These are phyloP conservation scores for Ditylenchus weischeri DNA, from an alignment of 2,888 invertebrate genomes.

Conservation along the genomic window DNA sequence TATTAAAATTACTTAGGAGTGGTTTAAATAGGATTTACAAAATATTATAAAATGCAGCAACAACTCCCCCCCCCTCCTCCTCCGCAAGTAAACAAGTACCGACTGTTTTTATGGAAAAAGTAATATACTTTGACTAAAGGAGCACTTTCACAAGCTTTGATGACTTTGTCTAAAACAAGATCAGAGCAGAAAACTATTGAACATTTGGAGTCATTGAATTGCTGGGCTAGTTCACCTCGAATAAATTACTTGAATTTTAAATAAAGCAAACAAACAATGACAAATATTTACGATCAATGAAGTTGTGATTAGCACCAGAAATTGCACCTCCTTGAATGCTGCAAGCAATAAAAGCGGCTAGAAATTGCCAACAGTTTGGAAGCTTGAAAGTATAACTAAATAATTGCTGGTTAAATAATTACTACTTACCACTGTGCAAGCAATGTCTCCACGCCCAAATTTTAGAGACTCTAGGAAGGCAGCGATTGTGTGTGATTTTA, in stretches of 20 bases:
- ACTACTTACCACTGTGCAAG: slow-evolving; percentile 2
- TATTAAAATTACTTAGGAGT: too few species aligned
- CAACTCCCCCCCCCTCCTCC: too few species aligned
- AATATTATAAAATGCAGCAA: too few species aligned
- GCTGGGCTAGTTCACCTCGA: slow-evolving; percentile 48
- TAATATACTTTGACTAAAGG: slow-evolving; percentile 17
- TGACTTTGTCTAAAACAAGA: slow-evolving; percentile 41
- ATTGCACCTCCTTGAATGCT: slow-evolving; percentile 24
- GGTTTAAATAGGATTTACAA: too few species aligned
- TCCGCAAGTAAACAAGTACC: too few species aligned
- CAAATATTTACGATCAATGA: slow-evolving; percentile 24
- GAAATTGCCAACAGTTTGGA: slow-evolving; percentile 28
- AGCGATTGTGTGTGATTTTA: slow-evolving; percentile 15
- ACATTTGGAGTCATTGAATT: slow-evolving; percentile 45
- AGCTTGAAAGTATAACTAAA: neutral
- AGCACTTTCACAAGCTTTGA: slow-evolving; percentile 37
- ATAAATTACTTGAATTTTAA: neutral
- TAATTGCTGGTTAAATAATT: neutral
- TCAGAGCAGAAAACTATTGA: slow-evolving; percentile 46
- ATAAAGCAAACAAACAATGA: neutral
- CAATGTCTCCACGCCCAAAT: slow-evolving; percentile 29
- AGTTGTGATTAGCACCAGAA: slow-evolving; percentile 26
- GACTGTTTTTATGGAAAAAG: too few species aligned
- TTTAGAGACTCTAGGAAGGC: slow-evolving; percentile 21
- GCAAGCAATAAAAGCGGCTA: slow-evolving; percentile 23